Base-by-base conservation (phyloP, 2,113 vertebrate species). In the Pica pica region DNA sequence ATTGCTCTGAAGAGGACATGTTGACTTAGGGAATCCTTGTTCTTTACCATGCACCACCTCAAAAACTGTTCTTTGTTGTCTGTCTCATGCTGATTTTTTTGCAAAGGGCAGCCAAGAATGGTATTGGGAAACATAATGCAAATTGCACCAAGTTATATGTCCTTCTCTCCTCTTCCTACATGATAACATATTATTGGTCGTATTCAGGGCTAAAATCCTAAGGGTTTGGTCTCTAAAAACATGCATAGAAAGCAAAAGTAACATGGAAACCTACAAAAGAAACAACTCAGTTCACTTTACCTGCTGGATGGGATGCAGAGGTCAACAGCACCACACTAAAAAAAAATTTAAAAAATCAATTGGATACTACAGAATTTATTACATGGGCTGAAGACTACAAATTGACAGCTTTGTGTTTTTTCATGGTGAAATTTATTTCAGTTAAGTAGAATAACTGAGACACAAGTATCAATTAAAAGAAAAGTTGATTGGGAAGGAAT, bases 231-330 rank as follows among this genome's bases (percentile, higher is more conserved):
- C 16, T n/a, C 53, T 73, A 30, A 56, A 64, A 92, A 37, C 26
- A 70, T 17, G 16, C 17, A 47, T 3, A 22, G 60, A 81, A 89
- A 90, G 13, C 37, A 37, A 90, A 57, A 26, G 28, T 18, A 53
- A 64, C 10, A 75, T 4, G 35, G 61, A 74, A 93, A 75, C 7
- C 26, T 69, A 31, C 69, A 55, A 81, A 64, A 61, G 28, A 15
- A 87, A 69, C 18, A 79, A 49, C 23, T 88, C 19, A 44, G 23
- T 44, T 26, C 46, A 41, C 55, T 79, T 97, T 97, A 98, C 98
- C 98, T 98, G 98, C 98, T 77, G 98, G 98, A 65, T 97, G 98
- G 50, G 98, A 97, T 27, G 98, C 98, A 93, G 96, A 95, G 8
- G 95, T 95, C 97, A 98, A 95, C 30, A 98, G 75, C 67, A 93